Conservation (phyloP, 2,113 vertebrate genomes). For the Pelvicachromis taeniatus region DNA sequence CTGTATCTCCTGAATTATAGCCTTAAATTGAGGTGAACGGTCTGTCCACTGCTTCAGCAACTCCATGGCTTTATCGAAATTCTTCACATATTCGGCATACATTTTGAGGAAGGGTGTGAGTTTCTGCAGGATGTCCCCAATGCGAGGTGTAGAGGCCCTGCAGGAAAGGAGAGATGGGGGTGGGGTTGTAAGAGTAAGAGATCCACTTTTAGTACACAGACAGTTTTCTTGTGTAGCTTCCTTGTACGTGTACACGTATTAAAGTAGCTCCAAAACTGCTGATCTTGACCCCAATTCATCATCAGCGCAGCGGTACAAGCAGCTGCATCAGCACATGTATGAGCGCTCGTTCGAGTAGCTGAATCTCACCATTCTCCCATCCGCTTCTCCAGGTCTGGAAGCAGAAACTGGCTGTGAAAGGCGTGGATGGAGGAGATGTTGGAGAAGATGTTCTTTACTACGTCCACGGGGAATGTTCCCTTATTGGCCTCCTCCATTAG, state of each 20-base stretch:
- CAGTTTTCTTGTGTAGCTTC: neutral
- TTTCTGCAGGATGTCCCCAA: slow-evolving; percentile 96
- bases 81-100: slow-evolving; percentile 96
- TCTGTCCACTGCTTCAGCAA: slow-evolving; percentile 91
- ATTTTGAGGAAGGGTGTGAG: slow-evolving; percentile 97
- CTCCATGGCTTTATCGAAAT: slow-evolving; percentile 95
- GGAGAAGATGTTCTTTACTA: slow-evolving; percentile 96
- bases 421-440: slow-evolving; percentile 92
- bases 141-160: slow-evolving; percentile 80
- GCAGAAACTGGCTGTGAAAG: slow-evolving; percentile 95
- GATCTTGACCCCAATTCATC: neutral
- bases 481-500: slow-evolving; percentile 90
- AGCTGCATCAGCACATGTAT: neutral
- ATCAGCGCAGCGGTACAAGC: neutral
- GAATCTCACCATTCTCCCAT: slow-evolving; percentile 94
- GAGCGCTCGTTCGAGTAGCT: neutral
- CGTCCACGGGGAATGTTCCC: slow-evolving; percentile 90
- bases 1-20: slow-evolving; percentile 91
- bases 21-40: slow-evolving; percentile 88
- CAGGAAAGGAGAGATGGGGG: neutral
- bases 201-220: neutral
- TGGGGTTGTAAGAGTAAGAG: neutral
- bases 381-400: slow-evolving; percentile 92
- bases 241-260: rapidly evolving
- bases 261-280: neutral